These are phyloP conservation scores for Pterophyllum scalare DNA, from an alignment of 2,113 vertebrate species.

Conservation along the genomic window DNA sequence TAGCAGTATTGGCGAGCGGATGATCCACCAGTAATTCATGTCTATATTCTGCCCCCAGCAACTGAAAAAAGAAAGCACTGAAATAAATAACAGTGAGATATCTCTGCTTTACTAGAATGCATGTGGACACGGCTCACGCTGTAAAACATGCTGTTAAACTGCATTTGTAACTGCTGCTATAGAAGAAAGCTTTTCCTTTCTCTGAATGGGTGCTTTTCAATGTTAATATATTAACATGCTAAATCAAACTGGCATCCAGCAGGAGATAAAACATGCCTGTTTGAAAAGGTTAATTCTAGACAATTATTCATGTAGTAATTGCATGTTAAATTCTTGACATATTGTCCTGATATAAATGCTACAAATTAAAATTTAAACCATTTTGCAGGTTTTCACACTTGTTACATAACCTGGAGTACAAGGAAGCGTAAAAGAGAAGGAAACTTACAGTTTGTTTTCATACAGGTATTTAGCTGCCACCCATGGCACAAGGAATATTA, in stretches of 20 bases:
- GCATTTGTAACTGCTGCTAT: not conserved
- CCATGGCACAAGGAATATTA: constrained; percentile 94
- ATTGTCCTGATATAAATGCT: not conserved
- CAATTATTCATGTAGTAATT: not conserved
- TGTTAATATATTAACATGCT: constrained; percentile 14
- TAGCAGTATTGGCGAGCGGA: constrained; percentile 89
- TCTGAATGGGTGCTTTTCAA: not conserved
- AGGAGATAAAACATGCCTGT: not conserved
- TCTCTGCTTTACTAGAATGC: not conserved
- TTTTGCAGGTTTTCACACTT: not conserved
- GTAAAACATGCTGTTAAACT: not conserved
- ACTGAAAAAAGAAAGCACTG: constrained; percentile 69
- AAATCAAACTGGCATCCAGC: not conserved
- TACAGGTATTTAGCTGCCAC: constrained; percentile 87
- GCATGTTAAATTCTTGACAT: not conserved
- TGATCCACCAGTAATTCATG: constrained; percentile 98
- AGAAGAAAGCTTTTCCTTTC: not conserved
- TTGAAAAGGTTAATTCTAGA: not conserved
- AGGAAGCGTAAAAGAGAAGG: not conserved
- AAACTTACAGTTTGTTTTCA: constrained; percentile 94
- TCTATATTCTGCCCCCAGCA: constrained; percentile 93
- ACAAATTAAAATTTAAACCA: not conserved
- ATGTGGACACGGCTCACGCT: not conserved
- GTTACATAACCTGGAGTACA: not conserved
- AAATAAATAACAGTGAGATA: not conserved